Evolutionary conservation across 2,888 invertebrate genomes (phyloP).

Genomic region (Neocrepidodera transversa): DNA sequence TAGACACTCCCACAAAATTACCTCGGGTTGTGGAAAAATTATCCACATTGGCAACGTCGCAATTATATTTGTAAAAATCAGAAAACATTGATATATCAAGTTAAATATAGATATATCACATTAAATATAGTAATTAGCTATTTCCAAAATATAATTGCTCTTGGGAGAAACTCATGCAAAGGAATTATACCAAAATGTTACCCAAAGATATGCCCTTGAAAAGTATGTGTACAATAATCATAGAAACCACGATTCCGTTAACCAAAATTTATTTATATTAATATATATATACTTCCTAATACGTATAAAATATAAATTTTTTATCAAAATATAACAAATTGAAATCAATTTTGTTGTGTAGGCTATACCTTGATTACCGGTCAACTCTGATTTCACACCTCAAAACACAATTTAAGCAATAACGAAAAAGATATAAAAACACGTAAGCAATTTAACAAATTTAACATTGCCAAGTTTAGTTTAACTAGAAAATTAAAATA

Average conservation of each 20-base stretch:
- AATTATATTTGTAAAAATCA: conserved; percentile 1
- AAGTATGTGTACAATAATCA: not conserved
- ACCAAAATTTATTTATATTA: not conserved
- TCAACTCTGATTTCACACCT: conserved; percentile 6
- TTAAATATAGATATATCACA: conserved; percentile 15
- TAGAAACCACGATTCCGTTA: not conserved
- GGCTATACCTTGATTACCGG: conserved; percentile 16
- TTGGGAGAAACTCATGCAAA: conserved; percentile 5
- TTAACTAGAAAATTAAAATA: conserved; percentile 1
- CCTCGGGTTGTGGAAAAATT: not conserved
- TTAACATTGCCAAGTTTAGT: not conserved
- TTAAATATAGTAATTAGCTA: no score
- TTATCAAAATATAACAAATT: not conserved
- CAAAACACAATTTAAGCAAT: not conserved
- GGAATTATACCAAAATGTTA: conserved; percentile 8
- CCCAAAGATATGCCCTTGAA: conserved; percentile 35
- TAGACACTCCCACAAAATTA: conserved; percentile 7
- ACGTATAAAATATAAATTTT: not conserved
- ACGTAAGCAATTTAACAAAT: conserved; percentile 18
- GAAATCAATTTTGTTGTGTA: not conserved
- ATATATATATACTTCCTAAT: not conserved
- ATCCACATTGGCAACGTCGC: conserved; percentile 16
- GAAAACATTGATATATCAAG: conserved; percentile 10
- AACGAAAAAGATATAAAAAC: conserved; percentile 19
- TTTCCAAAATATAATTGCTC: conserved; percentile 4